phyloP scores from a whole-genome alignment of 1,140 invertebrate species.

The Drosophila parabipectinata region DNA sequence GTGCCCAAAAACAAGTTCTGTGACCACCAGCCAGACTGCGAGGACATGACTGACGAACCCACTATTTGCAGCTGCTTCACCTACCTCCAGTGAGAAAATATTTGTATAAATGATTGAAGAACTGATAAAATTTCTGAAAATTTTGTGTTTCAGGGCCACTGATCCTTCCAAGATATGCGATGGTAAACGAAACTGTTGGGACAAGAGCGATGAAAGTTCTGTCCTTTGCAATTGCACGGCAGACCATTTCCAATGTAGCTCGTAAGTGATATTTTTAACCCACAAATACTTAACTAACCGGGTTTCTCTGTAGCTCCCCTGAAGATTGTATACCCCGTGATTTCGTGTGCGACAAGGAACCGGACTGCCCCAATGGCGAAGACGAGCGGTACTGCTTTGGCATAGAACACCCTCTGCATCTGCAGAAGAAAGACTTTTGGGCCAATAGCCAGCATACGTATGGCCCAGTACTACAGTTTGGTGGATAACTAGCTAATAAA shows the following conservation, averaged over 20 bases:
- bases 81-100: constrained; percentile 85
- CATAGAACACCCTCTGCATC: constrained; percentile 71
- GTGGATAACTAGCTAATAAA: constrained; percentile 2
- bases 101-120: not conserved
- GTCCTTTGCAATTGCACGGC: constrained; percentile 87
- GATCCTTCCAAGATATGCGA: constrained; percentile 90
- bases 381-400: constrained; percentile 87
- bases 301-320: constrained; percentile 43
- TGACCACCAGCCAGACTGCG: constrained; percentile 88
- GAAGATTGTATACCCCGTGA: constrained; percentile 88
- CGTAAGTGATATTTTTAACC: constrained; percentile 67
- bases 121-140: not conserved
- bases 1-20: constrained; percentile 89
- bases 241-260: constrained; percentile 85
- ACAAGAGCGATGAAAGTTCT: constrained; percentile 91
- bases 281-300: not conserved
- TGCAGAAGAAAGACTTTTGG: constrained; percentile 54
- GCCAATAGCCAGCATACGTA: constrained; percentile 42
- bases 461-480: not conserved
- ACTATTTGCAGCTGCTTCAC: constrained; percentile 87
- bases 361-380: constrained; percentile 88
- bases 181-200: constrained; percentile 90
- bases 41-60: constrained; percentile 90
- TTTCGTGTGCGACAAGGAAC: constrained; percentile 89
- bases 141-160: constrained; percentile 84